Conservation (phyloP, 64 coral and sea anemone genomes). For the Platygyra sinensis region DNA sequence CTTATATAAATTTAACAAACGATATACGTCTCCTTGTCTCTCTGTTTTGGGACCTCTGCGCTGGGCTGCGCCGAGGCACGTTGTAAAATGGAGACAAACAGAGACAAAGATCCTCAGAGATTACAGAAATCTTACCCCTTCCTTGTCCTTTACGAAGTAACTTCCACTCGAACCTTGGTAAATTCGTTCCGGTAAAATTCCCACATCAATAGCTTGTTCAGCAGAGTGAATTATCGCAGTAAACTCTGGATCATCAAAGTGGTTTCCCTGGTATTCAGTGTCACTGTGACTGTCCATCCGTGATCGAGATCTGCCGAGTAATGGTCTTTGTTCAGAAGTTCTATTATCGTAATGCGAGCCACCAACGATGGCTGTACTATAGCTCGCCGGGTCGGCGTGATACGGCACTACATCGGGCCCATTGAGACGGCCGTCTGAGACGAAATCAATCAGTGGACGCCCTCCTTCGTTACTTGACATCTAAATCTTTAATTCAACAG, state of each 20-base stretch:
- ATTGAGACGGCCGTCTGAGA: conserved; percentile 65
- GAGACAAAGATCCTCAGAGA: no score
- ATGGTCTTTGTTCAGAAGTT: conserved; percentile 88
- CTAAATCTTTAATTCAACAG: conserved; percentile 82
- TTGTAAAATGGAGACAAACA: background rate
- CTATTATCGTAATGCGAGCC: conserved; percentile 76
- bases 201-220: conserved; percentile 93
- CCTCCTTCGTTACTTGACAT: conserved; percentile 89
- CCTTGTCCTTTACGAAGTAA: conserved; percentile 97
- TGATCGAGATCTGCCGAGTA: conserved; percentile 84
- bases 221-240: conserved; percentile 69
- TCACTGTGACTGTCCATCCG: conserved; percentile 96
- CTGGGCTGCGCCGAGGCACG: no score
- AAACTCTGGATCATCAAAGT: conserved; percentile 91
- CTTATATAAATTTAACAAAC: no score
- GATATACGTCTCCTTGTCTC: no score
- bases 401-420: conserved; percentile 89
- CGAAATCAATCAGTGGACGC: conserved; percentile 91
- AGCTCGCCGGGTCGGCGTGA: conserved; percentile 95
- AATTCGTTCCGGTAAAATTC: conserved; percentile 91
- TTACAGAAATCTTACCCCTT: conserved; percentile 69
- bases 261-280: conserved; percentile 84
- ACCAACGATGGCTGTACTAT: conserved; percentile 93
- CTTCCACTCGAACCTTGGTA: conserved; percentile 98
- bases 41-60: background rate